Percentiles rank a stretch among this genome's conserved stretches.
Evolutionary conservation across 37 sponge, comb jelly and placozoan genomes (phyloP).

Genomic region (Spongilla lacustris): DNA sequence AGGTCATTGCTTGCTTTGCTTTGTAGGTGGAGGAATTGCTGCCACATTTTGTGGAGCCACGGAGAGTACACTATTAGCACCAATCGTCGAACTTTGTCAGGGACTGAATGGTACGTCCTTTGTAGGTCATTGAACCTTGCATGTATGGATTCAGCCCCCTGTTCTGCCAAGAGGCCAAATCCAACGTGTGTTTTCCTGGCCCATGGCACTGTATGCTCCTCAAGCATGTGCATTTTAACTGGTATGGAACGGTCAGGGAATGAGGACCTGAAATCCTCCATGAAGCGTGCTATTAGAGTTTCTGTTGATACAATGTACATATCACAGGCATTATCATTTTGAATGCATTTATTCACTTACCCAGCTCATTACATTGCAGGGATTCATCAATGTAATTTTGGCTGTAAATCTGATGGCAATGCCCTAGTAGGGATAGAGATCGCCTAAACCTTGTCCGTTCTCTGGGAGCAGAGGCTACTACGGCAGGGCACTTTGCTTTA

Average conservation of each 20-base stretch:
- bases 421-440: no score
- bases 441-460: no score
- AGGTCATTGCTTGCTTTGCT: background rate
- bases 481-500: no score
- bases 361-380: background rate
- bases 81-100: background rate
- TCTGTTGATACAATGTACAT: background rate
- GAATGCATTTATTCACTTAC: background rate
- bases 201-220: background rate
- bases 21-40: background rate
- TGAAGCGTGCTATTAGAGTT: background rate
- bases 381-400: no score
- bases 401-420: no score
- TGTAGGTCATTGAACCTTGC: background rate
- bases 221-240: background rate
- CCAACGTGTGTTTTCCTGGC: background rate
- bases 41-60: conserved; percentile 1
- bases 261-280: background rate
- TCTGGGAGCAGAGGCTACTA: no score
- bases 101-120: background rate
- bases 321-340: background rate
- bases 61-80: background rate
- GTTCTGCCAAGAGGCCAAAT: background rate
- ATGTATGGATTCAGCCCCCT: background rate
- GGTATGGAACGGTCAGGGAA: background rate